Evolutionary conservation across 2,113 vertebrate species (phyloP), one percentile per base, ranked within the genome.

Genomic region (Rhinoptilus africanus): DNA sequence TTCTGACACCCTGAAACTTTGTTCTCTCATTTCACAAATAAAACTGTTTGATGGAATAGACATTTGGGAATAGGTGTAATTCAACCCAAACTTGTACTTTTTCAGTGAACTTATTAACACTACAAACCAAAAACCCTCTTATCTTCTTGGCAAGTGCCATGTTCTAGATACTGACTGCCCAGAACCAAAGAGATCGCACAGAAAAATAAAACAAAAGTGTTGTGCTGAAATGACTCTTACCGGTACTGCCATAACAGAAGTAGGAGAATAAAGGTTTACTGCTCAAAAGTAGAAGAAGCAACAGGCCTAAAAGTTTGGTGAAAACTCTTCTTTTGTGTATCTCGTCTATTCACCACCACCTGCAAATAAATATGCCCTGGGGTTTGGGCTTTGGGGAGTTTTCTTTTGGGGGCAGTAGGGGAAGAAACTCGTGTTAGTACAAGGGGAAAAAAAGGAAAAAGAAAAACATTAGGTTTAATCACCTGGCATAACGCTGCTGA

Each of bases 401-500:
- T 27, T 37, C 22, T 4, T 45, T 26, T 34, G 11, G 7, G 19
- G 14, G 14, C 12, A 5, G n/a, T 4, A 2, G 12, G 19, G 15
- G 5, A 12, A 20, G 27, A 39, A 43, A 64, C 43, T 43, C 39
- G 14, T 32, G 17, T 72, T 77, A 67, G 22, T 64, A 63, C 15
- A 48, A 30, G 45, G 24, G 9, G 30, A 30, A 75, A 51, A 73
- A 66, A 28, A 50, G 16, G 8, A 34, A 66, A 22, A 81, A 34
- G 11, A 10, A 22, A 35, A n/a, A 77, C 81, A 85, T 28, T 23
- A 78, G 28, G 68, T 94, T 97, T 96, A 89, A 98, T 97, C 56
- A 95, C 68, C 69, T 73, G 91, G 90, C 94, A 60, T 94, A 91
- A 90, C 91, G 74, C 35, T 85, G 82, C 93, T 88, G 94, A 79